These are phyloP conservation scores for Elephantulus edwardii DNA, from an alignment of 2,113 vertebrate species.

Conservation along the genomic window DNA sequence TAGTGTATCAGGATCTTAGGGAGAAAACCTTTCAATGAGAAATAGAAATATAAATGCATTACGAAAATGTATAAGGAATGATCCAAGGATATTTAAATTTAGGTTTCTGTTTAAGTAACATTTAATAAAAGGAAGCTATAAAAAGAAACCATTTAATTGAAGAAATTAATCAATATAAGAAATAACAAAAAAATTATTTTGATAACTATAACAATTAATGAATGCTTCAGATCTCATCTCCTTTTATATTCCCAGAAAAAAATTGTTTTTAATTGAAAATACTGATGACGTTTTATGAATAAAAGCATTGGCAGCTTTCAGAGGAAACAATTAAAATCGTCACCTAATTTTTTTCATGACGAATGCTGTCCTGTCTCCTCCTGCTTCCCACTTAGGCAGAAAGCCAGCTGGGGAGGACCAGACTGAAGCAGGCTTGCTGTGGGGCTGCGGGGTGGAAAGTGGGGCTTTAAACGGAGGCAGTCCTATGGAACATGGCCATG, in stretches of 20 bases:
- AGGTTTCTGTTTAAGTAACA: not conserved
- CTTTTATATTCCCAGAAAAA: slow-evolving; percentile 15
- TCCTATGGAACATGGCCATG: slow-evolving; percentile 6
- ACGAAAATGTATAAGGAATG: not conserved
- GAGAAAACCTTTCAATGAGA: not conserved
- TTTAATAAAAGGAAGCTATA: not conserved
- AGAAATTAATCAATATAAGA: not conserved
- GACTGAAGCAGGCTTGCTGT: not conserved
- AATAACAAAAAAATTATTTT: slow-evolving; percentile 25
- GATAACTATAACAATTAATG: not conserved
- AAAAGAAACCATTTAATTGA: slow-evolving; percentile 27
- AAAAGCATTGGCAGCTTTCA: slow-evolving; percentile 36
- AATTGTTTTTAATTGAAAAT: slow-evolving; percentile 26
- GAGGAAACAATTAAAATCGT: not conserved
- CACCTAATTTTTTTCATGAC: slow-evolving; percentile 41
- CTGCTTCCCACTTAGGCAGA: slow-evolving; percentile 22
- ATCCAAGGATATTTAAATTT: not conserved
- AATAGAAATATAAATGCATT: slow-evolving; percentile 13
- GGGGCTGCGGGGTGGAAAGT: not conserved
- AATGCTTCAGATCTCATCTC: not conserved
- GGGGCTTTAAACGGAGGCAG: not conserved
- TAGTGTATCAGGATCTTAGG: not conserved
- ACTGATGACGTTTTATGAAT: slow-evolving; percentile 43
- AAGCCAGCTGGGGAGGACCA: not conserved
- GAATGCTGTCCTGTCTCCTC: slow-evolving; percentile 9